Evolutionary conservation across 1,140 invertebrate species (phyloP).

Genomic region (Drosophila ercepeae): DNA sequence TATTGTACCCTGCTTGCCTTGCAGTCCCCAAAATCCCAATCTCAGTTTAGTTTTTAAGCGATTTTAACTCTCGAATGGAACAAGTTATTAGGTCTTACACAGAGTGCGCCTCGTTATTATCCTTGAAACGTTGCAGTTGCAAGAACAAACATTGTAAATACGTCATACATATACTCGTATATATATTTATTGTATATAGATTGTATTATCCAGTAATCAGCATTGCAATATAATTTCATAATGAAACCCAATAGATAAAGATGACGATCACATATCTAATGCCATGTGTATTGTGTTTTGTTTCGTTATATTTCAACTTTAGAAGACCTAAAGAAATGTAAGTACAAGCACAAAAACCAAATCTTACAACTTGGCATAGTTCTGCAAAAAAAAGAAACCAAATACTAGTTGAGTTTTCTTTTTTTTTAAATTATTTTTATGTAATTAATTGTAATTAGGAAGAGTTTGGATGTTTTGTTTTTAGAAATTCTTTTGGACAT

Average conservation of each 20-base stretch:
- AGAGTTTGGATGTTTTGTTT: slow-evolving; percentile 1
- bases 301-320: slow-evolving; percentile 67
- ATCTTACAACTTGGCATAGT: slow-evolving; percentile 6
- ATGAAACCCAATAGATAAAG: slow-evolving; percentile 17
- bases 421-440: not conserved
- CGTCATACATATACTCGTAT: slow-evolving; percentile 1
- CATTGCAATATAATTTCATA: slow-evolving; percentile 10
- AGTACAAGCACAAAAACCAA: slow-evolving; percentile 48
- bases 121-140: slow-evolving; percentile 22
- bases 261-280: slow-evolving; percentile 54
- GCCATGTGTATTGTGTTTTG: slow-evolving; percentile 67
- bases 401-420: not conserved
- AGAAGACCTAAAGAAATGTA: slow-evolving; percentile 70
- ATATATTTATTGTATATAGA: not conserved
- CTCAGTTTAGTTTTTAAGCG: slow-evolving; percentile 32
- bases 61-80: slow-evolving; percentile 60
- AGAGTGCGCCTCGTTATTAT: slow-evolving; percentile 53
- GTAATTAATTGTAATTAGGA: not conserved
- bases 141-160: slow-evolving; percentile 42
- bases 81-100: slow-evolving; percentile 46
- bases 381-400: not conserved
- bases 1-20: slow-evolving; percentile 37
- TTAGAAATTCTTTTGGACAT: not conserved
- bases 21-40: slow-evolving; percentile 34
- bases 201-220: slow-evolving; percentile 1